Evolutionary conservation across 2,113 vertebrate genomes (phyloP).

Genomic region (Saguinus midas): DNA sequence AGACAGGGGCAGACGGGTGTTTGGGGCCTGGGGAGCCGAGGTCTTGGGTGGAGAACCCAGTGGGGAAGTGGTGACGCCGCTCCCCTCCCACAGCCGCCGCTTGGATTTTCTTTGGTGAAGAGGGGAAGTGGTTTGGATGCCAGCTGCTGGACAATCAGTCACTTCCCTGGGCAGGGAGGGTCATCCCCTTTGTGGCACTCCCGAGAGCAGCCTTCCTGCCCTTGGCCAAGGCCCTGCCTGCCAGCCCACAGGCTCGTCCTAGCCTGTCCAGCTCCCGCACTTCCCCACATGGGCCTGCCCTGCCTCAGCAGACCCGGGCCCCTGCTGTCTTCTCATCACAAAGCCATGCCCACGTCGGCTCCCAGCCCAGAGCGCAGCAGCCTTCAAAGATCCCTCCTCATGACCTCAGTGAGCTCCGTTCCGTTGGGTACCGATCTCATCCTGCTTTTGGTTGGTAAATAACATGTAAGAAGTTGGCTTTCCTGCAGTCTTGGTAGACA

Average conservation of each 20-base stretch:
- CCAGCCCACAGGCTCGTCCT: neutral
- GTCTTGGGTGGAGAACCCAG: neutral
- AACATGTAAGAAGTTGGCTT: neutral
- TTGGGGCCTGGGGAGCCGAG: neutral
- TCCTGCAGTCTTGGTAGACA: neutral
- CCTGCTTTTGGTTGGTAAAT: neutral
- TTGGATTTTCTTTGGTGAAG: too few relatives aligned
- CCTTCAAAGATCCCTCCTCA: neutral
- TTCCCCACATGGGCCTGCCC: neutral
- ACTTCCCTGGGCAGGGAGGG: neutral
- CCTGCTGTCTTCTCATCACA: neutral
- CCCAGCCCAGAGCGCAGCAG: rapidly evolving
- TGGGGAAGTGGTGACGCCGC: neutral
- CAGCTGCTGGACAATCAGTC: neutral
- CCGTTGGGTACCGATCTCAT: rapidly evolving
- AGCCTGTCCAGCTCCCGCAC: neutral
- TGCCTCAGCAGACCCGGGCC: neutral
- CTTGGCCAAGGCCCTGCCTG: neutral
- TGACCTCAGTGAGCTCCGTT: neutral
- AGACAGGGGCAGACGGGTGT: neutral
- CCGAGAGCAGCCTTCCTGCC: neutral
- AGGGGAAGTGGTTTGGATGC: neutral
- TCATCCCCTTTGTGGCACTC: neutral
- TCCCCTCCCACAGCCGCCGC: neutral
- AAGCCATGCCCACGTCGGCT: neutral